Percentiles rank a stretch among this genome's conserved stretches.
These are phyloP conservation scores for Oryzias dopingdopingensis DNA, from an alignment of 2,797 vertebrate genomes.

Conservation along the genomic window DNA sequence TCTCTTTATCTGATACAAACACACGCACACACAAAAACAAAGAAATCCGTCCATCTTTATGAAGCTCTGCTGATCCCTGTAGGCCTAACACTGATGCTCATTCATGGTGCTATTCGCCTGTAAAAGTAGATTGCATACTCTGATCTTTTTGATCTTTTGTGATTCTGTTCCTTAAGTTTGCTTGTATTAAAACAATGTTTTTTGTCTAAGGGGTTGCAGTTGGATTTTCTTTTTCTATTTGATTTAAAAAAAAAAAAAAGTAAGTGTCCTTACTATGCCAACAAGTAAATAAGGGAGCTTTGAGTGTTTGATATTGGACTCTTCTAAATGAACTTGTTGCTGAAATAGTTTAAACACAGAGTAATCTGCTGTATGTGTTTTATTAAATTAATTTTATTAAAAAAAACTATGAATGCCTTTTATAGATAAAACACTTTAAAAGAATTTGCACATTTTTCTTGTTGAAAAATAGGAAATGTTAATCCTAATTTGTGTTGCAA, in stretches of 20 bases:
- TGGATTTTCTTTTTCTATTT: constrained; percentile 35
- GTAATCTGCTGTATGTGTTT: too few relatives aligned
- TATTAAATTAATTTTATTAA: not conserved
- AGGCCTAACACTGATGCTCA: constrained; percentile 75
- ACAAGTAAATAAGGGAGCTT: constrained; percentile 8
- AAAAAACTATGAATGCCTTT: not conserved
- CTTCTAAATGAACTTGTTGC: not conserved
- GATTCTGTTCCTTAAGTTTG: constrained; percentile 66
- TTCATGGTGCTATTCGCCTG: constrained; percentile 74
- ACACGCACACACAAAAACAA: constrained; percentile 36
- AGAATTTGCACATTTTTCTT: too few relatives aligned
- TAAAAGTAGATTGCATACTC: constrained; percentile 79
- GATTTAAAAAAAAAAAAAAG: constrained; percentile 4
- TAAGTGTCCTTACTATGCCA: not conserved
- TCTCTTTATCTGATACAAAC: constrained; percentile 54
- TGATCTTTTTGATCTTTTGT: constrained; percentile 72
- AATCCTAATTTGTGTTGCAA: too few relatives aligned
- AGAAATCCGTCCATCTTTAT: constrained; percentile 74
- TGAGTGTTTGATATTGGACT: constrained; percentile 10
- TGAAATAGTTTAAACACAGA: too few relatives aligned
- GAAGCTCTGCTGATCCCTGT: constrained; percentile 75
- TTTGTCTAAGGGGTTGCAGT: constrained; percentile 29
- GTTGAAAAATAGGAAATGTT: too few relatives aligned
- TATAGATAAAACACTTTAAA: not conserved
- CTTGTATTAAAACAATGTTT: constrained; percentile 65